Evolutionary conservation across 2,113 vertebrate species (phyloP), one percentile per base, ranked within the genome.

Genomic region (Gnathonemus longibarbis): DNA sequence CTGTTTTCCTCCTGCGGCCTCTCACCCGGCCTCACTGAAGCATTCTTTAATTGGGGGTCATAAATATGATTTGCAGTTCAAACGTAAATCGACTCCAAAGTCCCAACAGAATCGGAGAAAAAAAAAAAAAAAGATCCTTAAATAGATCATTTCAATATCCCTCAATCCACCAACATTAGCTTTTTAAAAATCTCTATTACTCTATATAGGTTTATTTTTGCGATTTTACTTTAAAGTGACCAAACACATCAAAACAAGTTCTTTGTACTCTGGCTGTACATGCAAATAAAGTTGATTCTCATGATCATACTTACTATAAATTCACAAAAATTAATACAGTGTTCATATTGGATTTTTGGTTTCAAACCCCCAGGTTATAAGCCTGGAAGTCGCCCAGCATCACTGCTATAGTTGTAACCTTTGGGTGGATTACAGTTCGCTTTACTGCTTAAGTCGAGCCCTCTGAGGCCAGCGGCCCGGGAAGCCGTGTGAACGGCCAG

Each of bases 11-110:
- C 39, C 53, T 5, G n/a, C n/a, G 2, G 15, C 89, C 85, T 84
- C 56, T 42, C 46, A 48, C 3, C 17, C 49, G 0, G 5, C 89
- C 85, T 84, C 19, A 9, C 88, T 27, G 17, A 91, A 90, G 58
- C 88, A 74, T 19, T 42, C 24, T 42, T 80, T 74, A 87, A 80
- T 84, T 84, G 3, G 6, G n/a, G 48, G 84, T 31, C 45, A 50
- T 92, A 88, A 90, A 91, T 58, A 93, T 80, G 45, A 88, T 89
- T 91, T 88, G 84, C 88, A 52, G 85, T 89, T 56, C 85, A 77
- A 86, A 77, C 11, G 88, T 31, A 88, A 88, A 58, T 91, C 10
- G 39, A 88, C 88, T n/a, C 21, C 53, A 88, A 83, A 50, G 66
- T n/a, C 77, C 53, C 48, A 90, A 48, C 35, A 45, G 49, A 87